These are phyloP conservation scores for Tetragnatha montana DNA, from an alignment of 2,888 invertebrate genomes.

Conservation along the genomic window DNA sequence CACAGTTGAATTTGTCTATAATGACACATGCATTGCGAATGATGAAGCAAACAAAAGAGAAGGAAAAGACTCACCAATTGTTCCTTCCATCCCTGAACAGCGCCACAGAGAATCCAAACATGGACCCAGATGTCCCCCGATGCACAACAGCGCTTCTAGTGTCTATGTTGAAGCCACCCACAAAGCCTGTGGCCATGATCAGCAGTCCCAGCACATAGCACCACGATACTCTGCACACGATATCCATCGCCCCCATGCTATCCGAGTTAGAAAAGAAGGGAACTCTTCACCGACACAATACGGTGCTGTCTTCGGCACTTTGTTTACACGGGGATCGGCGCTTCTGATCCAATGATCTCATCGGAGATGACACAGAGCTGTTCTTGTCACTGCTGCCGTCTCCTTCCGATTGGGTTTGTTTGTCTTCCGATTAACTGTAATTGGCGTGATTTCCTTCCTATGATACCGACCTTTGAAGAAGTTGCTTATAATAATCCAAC, in stretches of 20 bases:
- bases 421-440: neutral
- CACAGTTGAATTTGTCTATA: neutral
- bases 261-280: conserved; percentile 16
- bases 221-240: conserved; percentile 14
- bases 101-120: conserved; percentile 93
- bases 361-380: neutral
- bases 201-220: conserved; percentile 41
- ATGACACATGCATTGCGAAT: neutral
- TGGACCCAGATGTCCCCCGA: conserved; percentile 82
- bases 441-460: neutral
- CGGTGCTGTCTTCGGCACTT: conserved; percentile 28
- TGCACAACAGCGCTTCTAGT: conserved; percentile 84
- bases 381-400: neutral
- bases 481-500: neutral
- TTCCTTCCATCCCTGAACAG: conserved; percentile 83
- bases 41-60: neutral
- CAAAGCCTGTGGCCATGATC: conserved; percentile 32
- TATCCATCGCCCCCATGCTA: conserved; percentile 11
- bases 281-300: conserved; percentile 33
- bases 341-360: neutral
- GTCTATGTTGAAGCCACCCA: conserved; percentile 82
- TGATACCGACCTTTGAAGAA: neutral
- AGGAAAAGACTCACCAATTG: conserved; percentile 82
- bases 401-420: neutral
- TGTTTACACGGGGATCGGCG: conserved; percentile 42